These are phyloP conservation scores for Fragum fragum DNA, from an alignment of 2,888 invertebrate genomes.

Conservation along the genomic window DNA sequence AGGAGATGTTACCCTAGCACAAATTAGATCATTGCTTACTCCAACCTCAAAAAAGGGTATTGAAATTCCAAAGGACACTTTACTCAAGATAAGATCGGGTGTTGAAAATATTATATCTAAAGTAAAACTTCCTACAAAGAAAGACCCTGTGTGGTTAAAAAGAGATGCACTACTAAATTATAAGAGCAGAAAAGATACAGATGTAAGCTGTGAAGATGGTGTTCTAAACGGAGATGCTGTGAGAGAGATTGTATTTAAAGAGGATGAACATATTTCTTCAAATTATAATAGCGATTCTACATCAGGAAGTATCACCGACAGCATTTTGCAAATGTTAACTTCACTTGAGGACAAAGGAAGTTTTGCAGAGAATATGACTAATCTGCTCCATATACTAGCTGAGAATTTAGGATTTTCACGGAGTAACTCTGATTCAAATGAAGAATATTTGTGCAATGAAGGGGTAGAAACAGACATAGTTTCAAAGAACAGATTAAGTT, in stretches of 20 bases:
- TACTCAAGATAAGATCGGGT: conserved; percentile 51
- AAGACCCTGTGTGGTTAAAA: conserved; percentile 54
- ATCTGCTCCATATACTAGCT: conserved; percentile 58
- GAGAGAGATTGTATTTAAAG: background rate
- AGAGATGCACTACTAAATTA: conserved; percentile 38
- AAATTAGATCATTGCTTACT: conserved; percentile 14
- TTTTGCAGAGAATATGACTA: conserved; percentile 62
- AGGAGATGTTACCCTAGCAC: conserved; percentile 47
- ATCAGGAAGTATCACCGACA: conserved; percentile 53
- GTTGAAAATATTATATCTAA: conserved; percentile 42
- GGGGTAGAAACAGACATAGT: background rate
- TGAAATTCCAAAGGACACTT: conserved; percentile 27
- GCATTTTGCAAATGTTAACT: conserved; percentile 62
- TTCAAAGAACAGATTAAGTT: background rate
- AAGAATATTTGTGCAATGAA: conserved; percentile 1
- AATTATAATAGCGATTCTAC: background rate
- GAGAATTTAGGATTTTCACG: conserved; percentile 54
- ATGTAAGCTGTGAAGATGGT: background rate
- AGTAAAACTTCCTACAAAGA: conserved; percentile 46
- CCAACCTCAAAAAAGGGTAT: background rate
- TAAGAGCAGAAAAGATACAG: background rate
- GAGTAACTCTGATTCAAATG: background rate
- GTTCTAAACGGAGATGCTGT: background rate
- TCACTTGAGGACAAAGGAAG: conserved; percentile 64
- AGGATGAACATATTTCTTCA: background rate